Conservation (phyloP, 1,140 invertebrate genomes). For the Mya arenaria region DNA sequence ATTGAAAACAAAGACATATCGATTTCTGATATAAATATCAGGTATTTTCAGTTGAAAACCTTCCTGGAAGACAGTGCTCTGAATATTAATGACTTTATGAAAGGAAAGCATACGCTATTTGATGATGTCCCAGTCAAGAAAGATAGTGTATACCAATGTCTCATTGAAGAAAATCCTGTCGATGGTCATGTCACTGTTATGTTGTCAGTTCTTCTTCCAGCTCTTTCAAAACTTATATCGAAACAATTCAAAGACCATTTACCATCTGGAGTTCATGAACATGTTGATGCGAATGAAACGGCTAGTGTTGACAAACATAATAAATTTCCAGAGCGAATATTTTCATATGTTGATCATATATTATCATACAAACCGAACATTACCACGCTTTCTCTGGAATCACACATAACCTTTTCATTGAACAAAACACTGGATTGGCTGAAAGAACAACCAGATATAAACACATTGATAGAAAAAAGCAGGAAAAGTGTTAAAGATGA, state of each 20-base stretch:
- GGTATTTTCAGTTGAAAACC: conserved; percentile 2
- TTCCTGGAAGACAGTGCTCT: background rate
- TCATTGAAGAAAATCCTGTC: background rate
- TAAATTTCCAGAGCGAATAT: conserved; percentile 26
- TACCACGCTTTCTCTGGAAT: conserved; percentile 2
- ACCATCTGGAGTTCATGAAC: background rate
- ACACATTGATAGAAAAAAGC: background rate
- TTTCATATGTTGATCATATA: conserved; percentile 34
- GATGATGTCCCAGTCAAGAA: background rate
- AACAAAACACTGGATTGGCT: conserved; percentile 36
- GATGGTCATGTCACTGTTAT: background rate
- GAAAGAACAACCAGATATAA: background rate
- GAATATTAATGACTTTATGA: conserved; percentile 1
- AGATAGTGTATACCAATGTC: background rate
- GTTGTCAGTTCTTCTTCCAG: background rate
- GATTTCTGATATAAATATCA: conserved; percentile 38
- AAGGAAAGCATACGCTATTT: background rate
- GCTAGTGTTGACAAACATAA: conserved; percentile 41
- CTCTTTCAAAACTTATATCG: background rate
- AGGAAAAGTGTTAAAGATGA: conserved; percentile 21
- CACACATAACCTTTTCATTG: conserved; percentile 14
- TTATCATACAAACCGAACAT: conserved; percentile 30
- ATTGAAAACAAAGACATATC: conserved; percentile 19
- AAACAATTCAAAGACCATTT: conserved; percentile 11
- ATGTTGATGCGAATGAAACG: background rate